Conservation (phyloP, 1,140 invertebrate species). For the Acromyrmex charruanus region DNA sequence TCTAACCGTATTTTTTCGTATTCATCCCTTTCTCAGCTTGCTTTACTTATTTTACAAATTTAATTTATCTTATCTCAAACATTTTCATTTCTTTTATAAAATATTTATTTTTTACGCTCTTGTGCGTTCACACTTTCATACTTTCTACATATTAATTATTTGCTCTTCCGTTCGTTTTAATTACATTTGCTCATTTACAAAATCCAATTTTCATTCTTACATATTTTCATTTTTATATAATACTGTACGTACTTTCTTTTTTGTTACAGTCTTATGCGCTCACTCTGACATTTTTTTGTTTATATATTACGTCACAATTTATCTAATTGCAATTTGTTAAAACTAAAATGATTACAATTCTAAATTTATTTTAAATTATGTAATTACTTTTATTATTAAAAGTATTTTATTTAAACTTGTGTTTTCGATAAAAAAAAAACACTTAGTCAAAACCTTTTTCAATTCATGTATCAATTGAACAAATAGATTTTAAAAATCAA, state of each 20-base stretch:
- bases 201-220: constrained; percentile 1
- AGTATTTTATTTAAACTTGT: background rate
- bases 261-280: too few species aligned
- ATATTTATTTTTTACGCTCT: background rate
- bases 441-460: background rate
- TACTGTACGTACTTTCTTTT: background rate
- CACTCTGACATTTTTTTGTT: background rate
- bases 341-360: background rate
- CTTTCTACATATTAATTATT: constrained; percentile 7
- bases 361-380: background rate
- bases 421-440: background rate
- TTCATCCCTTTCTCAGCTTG: background rate
- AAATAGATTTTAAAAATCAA: background rate
- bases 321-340: background rate
- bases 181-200: background rate
- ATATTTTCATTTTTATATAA: background rate
- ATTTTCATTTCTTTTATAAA: background rate
- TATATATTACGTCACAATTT: background rate
- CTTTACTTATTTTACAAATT: background rate
- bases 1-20: background rate
- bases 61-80: background rate
- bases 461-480: background rate
- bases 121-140: background rate
- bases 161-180: background rate
- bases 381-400: background rate